Base-by-base conservation (phyloP, 2,113 vertebrate species). In the Furnarius figulus region DNA sequence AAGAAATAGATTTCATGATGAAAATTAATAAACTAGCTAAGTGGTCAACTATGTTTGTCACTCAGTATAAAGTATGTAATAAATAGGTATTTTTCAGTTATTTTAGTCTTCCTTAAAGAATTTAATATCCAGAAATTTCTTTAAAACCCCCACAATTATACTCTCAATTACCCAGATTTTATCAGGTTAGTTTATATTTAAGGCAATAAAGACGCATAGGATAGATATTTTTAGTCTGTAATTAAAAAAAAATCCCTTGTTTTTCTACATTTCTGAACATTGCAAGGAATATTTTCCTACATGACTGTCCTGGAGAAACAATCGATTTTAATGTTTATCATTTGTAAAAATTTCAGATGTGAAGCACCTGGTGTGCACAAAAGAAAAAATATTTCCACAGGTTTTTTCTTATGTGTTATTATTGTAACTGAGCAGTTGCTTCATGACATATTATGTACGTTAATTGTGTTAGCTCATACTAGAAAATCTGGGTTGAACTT, bases 301-400 rank as follows among this genome's bases (percentile, higher is more conserved):
- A 82, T 79, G 53, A 31, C 46, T 93, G 17, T 85, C 58, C 42
- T 92, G 28, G 37, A 78, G 50, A 72, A 92, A 84, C 83, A 77
- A 59, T 67, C 39, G 87, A 82, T 87, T 61, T 65, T 74, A 61
- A 74, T 91, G 63, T 97, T 97, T 92, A 90, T 83, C 76, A 85
- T 93, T 95, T 96, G 53, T 74, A 95, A 87, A 66, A 63, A 94
- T 93, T 93, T 93, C 71, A 96, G 92, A 97, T 81, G 40, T 63
- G 58, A 97, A 97, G 98, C 98, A 99, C 98, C 97, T 98, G 98
- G 95, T 94, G 97, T 99, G 98, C 98, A 97, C 66, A 97, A 93
- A 81, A 97, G 95, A 83, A 80, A 93, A 95, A 90, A 87, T 18
- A 80, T 31, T 89, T 96, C 53, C 68, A 67, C 31, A 84, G 68